phyloP scores from a whole-genome alignment of 2,113 vertebrate species.

The Lamprologus ornatipinnis region DNA sequence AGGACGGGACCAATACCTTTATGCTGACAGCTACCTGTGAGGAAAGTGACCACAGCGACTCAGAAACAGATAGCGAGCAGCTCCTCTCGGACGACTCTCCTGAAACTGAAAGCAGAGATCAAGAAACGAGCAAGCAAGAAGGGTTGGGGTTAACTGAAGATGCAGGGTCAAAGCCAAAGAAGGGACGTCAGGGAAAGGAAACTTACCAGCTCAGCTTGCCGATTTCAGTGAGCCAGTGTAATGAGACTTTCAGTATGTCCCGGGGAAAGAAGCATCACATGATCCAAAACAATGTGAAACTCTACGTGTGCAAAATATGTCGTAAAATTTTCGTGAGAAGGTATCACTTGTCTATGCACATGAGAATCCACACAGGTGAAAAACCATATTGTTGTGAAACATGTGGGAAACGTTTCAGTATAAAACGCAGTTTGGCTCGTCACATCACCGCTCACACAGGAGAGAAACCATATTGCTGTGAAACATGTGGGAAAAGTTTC shows the following conservation, averaged over 20 bases:
- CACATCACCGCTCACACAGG: neutral
- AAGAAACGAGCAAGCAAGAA: neutral
- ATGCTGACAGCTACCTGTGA: neutral
- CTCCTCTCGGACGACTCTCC: neutral
- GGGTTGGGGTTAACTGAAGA: neutral
- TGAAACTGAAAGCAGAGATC: neutral
- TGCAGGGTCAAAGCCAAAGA: neutral
- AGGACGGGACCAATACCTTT: neutral
- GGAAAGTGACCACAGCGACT: neutral
- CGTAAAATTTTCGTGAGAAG: neutral
- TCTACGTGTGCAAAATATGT: neutral
- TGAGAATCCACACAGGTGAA: neutral
- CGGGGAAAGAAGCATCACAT: neutral
- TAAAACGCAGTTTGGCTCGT: neutral
- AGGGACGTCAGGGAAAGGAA: neutral
- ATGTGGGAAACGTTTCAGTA: neutral
- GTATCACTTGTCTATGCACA: neutral
- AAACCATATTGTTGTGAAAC: neutral
- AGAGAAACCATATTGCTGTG: neutral
- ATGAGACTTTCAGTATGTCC: neutral
- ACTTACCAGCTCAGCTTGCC: neutral
- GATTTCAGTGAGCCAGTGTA: neutral
- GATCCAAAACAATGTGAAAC: neutral
- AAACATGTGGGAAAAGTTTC: neutral
- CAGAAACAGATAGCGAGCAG: neutral